phyloP scores from a whole-genome alignment of 1,140 invertebrate species.

The Apis laboriosa region DNA sequence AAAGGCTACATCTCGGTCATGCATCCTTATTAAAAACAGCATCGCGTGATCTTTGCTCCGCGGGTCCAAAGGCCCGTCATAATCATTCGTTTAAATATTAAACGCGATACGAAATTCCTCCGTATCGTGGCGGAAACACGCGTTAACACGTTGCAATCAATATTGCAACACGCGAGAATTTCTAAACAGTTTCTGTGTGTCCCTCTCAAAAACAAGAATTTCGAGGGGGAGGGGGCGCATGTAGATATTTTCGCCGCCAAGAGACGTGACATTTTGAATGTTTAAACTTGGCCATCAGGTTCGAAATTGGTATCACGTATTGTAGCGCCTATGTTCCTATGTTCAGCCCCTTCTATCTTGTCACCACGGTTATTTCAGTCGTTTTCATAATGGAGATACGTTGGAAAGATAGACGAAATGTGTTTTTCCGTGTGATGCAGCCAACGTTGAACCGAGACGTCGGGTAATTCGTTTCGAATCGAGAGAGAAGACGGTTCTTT shows the following conservation, averaged over 20 bases:
- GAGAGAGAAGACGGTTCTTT: neutral
- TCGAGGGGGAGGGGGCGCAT: too few relatives aligned
- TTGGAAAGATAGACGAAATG: neutral
- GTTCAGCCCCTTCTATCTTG: too few relatives aligned
- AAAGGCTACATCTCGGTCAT: too few relatives aligned
- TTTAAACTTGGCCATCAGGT: neutral
- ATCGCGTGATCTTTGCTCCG: too few relatives aligned
- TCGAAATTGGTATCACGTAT: neutral
- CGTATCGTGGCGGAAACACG: neutral
- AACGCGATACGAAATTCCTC: neutral
- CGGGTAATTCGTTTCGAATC: slow-evolving; percentile 1
- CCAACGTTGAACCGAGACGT: neutral
- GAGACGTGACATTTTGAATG: neutral
- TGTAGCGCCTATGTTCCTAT: too few relatives aligned
- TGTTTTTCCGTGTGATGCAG: neutral
- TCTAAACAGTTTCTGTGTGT: neutral
- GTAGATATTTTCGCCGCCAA: neutral
- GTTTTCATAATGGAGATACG: neutral
- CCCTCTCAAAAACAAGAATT: neutral
- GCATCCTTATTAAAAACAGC: too few relatives aligned
- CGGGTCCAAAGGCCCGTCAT: neutral
- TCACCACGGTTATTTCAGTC: neutral
- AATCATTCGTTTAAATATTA: neutral
- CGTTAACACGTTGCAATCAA: neutral
- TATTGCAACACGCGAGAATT: neutral